Evolutionary conservation across 2,888 invertebrate species (phyloP).

Genomic region (Ophioninae sp.): DNA sequence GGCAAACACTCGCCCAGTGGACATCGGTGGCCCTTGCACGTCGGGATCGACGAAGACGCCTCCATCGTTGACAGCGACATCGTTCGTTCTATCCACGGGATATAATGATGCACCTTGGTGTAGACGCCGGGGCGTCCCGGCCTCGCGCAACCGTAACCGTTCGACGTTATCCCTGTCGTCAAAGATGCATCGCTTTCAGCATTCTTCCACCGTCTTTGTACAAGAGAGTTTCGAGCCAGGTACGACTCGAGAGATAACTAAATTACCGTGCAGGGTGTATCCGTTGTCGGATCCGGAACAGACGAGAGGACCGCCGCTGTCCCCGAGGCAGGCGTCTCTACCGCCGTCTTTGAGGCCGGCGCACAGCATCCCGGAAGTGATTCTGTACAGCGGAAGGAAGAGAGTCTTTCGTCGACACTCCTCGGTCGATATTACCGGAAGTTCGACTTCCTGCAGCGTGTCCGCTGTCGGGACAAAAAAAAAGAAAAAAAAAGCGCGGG

Average conservation of each 20-base stretch:
- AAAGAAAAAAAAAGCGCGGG: not conserved
- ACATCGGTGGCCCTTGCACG: slow-evolving; percentile 87
- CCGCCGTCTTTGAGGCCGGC: slow-evolving; percentile 91
- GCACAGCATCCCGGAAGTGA: slow-evolving; percentile 92
- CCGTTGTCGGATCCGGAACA: slow-evolving; percentile 84
- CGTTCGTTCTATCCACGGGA: slow-evolving; percentile 86
- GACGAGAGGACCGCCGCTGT: slow-evolving; percentile 91
- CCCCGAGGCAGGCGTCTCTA: slow-evolving; percentile 90
- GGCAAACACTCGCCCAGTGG: slow-evolving; percentile 89
- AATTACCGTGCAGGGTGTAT: slow-evolving; percentile 76
- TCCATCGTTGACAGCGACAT: slow-evolving; percentile 80
- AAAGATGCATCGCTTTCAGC: too few relatives aligned
- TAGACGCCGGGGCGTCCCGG: slow-evolving; percentile 91
- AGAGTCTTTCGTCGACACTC: slow-evolving; percentile 89
- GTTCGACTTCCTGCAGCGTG: slow-evolving; percentile 90
- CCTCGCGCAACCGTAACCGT: slow-evolving; percentile 90
- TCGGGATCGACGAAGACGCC: slow-evolving; percentile 67
- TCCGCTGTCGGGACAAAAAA: slow-evolving; percentile 83
- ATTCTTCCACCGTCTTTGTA: not conserved
- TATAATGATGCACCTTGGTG: slow-evolving; percentile 89
- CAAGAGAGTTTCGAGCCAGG: too few relatives aligned
- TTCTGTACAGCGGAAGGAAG: slow-evolving; percentile 88
- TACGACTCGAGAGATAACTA: too few relatives aligned
- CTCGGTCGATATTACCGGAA: slow-evolving; percentile 89
- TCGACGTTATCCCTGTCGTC: slow-evolving; percentile 87